A percentile compares a stretch with the other conserved stretches of the same genome.
Conservation (phyloP, 1,140 invertebrate species). For the Globodera ellingtonae region DNA sequence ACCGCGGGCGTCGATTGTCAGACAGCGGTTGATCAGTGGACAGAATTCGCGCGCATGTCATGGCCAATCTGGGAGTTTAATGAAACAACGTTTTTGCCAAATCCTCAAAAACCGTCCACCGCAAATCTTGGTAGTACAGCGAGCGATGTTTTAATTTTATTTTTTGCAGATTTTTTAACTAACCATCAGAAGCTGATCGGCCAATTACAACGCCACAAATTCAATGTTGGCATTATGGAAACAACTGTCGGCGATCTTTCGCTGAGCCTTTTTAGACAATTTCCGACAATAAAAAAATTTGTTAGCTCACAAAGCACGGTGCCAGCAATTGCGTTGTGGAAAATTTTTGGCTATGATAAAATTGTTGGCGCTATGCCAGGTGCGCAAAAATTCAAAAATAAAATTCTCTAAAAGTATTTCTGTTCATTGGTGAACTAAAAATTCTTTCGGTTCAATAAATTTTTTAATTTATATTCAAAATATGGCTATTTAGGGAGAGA, state of each 20-base stretch:
- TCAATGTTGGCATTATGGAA: slow-evolving; percentile 2
- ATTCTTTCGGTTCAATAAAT: not conserved
- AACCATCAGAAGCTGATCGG: not conserved
- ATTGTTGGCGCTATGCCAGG: slow-evolving; percentile 1
- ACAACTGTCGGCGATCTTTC: not conserved
- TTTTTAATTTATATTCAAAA: not conserved
- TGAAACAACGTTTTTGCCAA: not conserved
- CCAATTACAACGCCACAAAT: not conserved
- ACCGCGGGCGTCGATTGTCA: not conserved
- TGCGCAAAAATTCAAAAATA: not conserved
- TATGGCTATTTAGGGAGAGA: not conserved
- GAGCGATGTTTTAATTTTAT: not conserved
- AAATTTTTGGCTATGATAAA: not conserved
- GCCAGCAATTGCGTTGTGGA: not conserved
- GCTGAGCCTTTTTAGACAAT: not conserved
- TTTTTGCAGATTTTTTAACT: not conserved
- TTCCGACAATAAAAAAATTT: not conserved
- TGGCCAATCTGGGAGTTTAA: not conserved
- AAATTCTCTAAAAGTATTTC: no score
- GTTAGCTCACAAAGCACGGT: not conserved
- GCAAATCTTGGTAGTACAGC: not conserved
- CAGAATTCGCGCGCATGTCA: not conserved
- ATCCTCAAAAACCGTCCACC: not conserved
- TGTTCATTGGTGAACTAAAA: not conserved
- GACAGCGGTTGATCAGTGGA: not conserved